Conservation (phyloP, 2,888 invertebrate species). For the Apoderus coryli region DNA sequence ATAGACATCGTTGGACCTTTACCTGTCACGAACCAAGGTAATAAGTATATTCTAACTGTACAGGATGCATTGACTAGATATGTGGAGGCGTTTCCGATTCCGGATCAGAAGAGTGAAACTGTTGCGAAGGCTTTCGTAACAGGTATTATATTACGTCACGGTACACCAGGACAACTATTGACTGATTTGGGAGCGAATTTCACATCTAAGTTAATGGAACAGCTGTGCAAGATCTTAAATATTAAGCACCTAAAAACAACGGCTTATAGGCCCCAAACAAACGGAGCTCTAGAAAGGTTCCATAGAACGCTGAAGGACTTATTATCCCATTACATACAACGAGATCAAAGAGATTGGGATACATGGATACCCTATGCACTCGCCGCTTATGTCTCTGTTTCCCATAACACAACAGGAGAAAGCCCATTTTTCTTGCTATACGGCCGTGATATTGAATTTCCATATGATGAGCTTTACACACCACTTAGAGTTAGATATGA, state of each 20-base stretch:
- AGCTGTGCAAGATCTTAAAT: conserved; percentile 6
- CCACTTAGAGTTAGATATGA: too few relatives aligned
- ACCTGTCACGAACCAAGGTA: too few relatives aligned
- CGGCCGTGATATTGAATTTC: conserved; percentile 16
- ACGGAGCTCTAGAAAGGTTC: too few relatives aligned
- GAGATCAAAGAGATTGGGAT: conserved; percentile 21
- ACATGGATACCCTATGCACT: conserved; percentile 19
- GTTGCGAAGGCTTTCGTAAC: conserved; percentile 18
- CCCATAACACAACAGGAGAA: conserved; percentile 17
- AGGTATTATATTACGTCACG: conserved; percentile 19
- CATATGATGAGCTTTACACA: conserved; percentile 14
- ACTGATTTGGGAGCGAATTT: conserved; percentile 22
- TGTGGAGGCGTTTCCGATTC: conserved; percentile 20
- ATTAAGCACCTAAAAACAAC: too few relatives aligned
- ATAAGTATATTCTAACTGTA: too few relatives aligned
- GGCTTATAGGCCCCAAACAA: too few relatives aligned
- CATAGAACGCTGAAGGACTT: conserved; percentile 17
- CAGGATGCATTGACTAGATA: conserved; percentile 19
- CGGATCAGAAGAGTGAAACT: conserved; percentile 18
- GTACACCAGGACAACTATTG: conserved; percentile 20
- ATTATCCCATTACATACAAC: conserved; percentile 18
- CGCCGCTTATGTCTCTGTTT: conserved; percentile 16
- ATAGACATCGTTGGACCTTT: too few relatives aligned
- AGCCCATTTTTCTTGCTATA: conserved; percentile 18
- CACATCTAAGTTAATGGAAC: conserved; percentile 14